These are phyloP conservation scores for Bombus soroeensis DNA, from an alignment of 1,140 invertebrate species.

Conservation along the genomic window DNA sequence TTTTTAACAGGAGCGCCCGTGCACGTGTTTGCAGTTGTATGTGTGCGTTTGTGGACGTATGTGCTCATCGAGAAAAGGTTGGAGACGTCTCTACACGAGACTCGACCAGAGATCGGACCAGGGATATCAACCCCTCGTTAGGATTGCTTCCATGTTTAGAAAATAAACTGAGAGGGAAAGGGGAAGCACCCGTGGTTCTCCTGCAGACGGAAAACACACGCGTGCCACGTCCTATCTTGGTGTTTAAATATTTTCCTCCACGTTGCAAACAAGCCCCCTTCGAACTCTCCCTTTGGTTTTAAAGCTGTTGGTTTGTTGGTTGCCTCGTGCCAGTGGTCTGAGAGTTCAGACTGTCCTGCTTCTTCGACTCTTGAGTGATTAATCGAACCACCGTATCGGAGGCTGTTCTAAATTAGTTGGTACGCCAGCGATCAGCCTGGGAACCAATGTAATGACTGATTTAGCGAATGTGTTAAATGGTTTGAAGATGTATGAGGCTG, in stretches of 20 bases:
- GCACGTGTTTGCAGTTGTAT: not conserved
- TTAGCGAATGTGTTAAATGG: not conserved
- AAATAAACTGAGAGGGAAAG: conserved; percentile 50
- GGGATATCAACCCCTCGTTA: not conserved
- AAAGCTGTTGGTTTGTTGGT: not conserved
- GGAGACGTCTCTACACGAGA: not conserved
- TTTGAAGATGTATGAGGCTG: not conserved
- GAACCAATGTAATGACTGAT: not conserved
- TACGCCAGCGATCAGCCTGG: not conserved
- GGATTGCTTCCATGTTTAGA: conserved; percentile 68
- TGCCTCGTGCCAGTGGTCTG: not conserved
- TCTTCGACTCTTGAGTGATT: not conserved
- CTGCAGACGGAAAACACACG: not conserved
- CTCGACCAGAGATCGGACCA: too few species aligned
- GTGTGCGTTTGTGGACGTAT: too few species aligned
- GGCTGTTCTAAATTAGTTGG: not conserved
- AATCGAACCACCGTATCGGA: not conserved
- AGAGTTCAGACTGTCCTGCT: not conserved
- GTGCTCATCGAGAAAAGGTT: not conserved
- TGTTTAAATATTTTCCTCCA: conserved; percentile 28
- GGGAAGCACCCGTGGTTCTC: not conserved
- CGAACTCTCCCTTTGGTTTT: not conserved
- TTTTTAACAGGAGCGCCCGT: not conserved
- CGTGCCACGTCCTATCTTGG: conserved; percentile 16
- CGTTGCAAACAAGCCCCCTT: not conserved